phyloP scores from a whole-genome alignment of 64 coral and sea anemone genomes.

The Hydrozoanthus tunicans region DNA sequence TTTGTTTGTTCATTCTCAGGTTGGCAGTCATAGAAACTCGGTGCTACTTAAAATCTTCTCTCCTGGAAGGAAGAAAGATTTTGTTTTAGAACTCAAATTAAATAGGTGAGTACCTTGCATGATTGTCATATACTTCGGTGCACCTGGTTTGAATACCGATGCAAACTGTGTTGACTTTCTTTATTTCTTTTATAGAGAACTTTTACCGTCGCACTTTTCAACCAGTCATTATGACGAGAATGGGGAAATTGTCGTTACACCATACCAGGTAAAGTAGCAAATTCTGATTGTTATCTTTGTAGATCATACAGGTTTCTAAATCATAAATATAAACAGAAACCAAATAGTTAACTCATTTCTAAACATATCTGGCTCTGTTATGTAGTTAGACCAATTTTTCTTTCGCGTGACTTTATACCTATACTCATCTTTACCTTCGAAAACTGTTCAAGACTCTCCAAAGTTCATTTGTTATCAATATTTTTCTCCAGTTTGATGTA shows the following conservation, averaged over 20 bases:
- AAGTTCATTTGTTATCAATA: no score
- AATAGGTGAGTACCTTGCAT: constrained; percentile 36
- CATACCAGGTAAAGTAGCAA: constrained; percentile 11
- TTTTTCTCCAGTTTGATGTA: no score
- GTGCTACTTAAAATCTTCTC: constrained; percentile 31
- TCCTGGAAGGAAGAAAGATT: background rate
- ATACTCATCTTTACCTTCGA: no score
- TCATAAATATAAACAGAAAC: no score
- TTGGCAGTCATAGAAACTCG: constrained; percentile 4
- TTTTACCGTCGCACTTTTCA: background rate
- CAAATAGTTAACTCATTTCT: no score
- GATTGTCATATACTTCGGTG: background rate
- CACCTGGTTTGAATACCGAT: background rate
- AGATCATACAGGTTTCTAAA: no score
- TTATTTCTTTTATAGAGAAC: background rate
- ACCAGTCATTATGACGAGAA: background rate
- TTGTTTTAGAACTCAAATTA: constrained; percentile 16
- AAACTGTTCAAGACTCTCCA: no score
- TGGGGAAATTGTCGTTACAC: background rate
- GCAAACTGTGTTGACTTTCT: background rate
- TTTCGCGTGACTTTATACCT: no score
- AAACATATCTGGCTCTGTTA: no score
- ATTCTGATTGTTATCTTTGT: no score
- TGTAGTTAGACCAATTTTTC: no score
- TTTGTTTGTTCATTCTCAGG: constrained; percentile 6